Evolutionary conservation across 2,797 vertebrate species (phyloP).

Genomic region (Taeniopygia guttata): DNA sequence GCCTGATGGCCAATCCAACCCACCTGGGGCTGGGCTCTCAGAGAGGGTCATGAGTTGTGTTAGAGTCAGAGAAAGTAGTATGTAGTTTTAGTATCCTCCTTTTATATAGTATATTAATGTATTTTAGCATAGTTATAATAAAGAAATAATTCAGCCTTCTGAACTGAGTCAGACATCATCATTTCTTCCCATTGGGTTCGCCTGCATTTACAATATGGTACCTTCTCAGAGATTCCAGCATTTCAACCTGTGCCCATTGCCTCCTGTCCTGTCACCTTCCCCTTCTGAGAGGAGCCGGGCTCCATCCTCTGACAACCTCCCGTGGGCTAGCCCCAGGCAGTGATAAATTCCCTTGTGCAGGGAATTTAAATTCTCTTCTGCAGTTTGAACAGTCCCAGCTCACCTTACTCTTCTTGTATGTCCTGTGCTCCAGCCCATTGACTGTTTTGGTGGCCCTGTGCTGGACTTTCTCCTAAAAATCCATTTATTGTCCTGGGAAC

Average conservation of each 20-base stretch:
- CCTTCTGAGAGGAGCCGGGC: background rate
- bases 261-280: background rate
- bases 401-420: rapidly evolving
- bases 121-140: no score
- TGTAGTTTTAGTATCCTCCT: no score
- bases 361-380: background rate
- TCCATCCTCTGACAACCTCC: background rate
- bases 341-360: background rate
- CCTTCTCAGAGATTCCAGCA: background rate
- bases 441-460: background rate
- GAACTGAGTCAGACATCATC: no score
- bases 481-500: background rate
- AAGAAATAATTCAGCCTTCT: no score
- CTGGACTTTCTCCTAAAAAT: background rate
- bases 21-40: no score
- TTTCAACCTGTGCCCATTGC: background rate
- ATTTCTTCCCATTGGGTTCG: no score
- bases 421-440: background rate
- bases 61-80: no score
- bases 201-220: no score
- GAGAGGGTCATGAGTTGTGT: no score
- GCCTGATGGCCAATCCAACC: no score
- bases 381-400: background rate
- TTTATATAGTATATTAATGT: no score
- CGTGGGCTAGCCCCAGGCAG: background rate